Conservation (phyloP, 2,888 invertebrate species). For the Caenorhabditis becei region DNA sequence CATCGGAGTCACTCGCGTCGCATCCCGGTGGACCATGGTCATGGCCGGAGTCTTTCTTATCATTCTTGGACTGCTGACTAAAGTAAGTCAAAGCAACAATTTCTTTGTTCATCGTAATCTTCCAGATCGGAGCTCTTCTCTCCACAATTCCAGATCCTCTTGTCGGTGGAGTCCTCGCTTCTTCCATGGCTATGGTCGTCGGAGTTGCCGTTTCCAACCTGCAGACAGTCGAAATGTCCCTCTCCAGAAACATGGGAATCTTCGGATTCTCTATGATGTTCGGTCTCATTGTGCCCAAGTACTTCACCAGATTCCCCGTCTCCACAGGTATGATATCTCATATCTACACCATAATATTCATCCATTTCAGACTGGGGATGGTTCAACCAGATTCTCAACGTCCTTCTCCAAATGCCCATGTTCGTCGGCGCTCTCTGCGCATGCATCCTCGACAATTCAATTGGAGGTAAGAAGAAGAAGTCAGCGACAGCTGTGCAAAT, state of each 20-base stretch:
- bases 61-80: constrained; percentile 83
- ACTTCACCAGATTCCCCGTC: constrained; percentile 68
- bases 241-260: constrained; percentile 91
- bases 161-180: constrained; percentile 82
- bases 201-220: constrained; percentile 83
- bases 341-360: neutral
- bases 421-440: constrained; percentile 81
- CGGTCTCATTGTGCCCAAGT: constrained; percentile 85
- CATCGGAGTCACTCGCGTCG: constrained; percentile 90
- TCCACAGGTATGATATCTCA: constrained; percentile 32
- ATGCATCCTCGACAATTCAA: constrained; percentile 79
- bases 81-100: constrained; percentile 70
- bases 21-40: constrained; percentile 83
- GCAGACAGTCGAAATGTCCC: constrained; percentile 89
- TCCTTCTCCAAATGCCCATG: constrained; percentile 79
- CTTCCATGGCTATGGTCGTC: constrained; percentile 82
- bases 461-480: constrained; percentile 67
- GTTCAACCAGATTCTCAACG: constrained; percentile 70
- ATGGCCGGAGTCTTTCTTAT: constrained; percentile 83
- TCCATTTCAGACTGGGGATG: constrained; percentile 55
- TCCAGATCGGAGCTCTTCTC: constrained; percentile 82
- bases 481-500: constrained; percentile 8
- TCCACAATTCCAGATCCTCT: constrained; percentile 84
- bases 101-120: too few relatives aligned
- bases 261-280: constrained; percentile 92